Base-by-base conservation (phyloP, 2,113 vertebrate species). In the Grammomys dolichurus region DNA sequence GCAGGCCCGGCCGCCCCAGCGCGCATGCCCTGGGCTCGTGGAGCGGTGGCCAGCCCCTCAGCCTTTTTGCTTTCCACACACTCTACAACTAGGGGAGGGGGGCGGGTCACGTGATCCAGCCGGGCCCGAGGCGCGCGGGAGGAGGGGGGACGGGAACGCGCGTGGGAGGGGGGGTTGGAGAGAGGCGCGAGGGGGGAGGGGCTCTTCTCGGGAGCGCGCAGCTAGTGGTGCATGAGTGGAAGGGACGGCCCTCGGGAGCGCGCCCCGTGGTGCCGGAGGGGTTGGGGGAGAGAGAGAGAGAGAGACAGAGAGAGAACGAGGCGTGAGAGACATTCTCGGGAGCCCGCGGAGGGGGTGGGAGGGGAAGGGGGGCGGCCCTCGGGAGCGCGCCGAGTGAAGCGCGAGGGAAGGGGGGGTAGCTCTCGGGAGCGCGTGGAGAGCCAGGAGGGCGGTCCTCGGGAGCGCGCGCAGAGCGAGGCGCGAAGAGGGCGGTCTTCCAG, bases 1-100 rank as follows among this genome's bases (percentile, higher is more conserved):
- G 97, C 97, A 98, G 97, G 87, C 96, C 96, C 96, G 82, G 92
- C 89, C 75, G 76, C 97, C 92, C 87, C 98, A 86, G 92, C 97
- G 98, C 98, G 98, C 98, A 98, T 98, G 98, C 98, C 98, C 96
- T 97, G 95, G 90, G 97, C 98, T 98, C 96, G 92, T 82, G 95
- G 85, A 95, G 95, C 98, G 98, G 97, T 67, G 96, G 97, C 82
- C 95, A 69, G 96, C 97, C 97, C 96, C 96, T 88, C 96, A 97
- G 96, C 95, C 97, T 95, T 78, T 87, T 67, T 46, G 97, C 96
- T 96, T 95, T 97, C 97, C 92, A 96, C 95, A 96, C 97, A 96
- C 96, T 97, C 97, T 96, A 96, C 96, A 95, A 97, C 95, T 91
- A 92, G 80, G 92, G 96, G 93, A 92, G 96, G 97, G 95, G 96